These are phyloP conservation scores for Drosophila falleni DNA, from an alignment of 2,888 invertebrate species.

Conservation along the genomic window DNA sequence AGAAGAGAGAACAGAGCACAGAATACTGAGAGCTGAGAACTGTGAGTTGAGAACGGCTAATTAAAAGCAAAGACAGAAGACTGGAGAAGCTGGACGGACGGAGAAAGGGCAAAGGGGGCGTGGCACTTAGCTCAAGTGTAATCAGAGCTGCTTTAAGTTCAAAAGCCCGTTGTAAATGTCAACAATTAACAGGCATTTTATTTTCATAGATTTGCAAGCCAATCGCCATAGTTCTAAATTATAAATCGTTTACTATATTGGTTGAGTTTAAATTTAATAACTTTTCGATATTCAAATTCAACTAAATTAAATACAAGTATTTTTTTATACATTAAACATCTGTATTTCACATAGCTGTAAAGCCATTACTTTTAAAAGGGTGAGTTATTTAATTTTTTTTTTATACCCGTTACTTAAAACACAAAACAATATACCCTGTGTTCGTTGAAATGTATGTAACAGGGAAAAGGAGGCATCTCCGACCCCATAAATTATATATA, in stretches of 20 bases:
- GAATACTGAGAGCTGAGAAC: constrained; percentile 2
- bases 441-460: too few relatives aligned
- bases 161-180: constrained; percentile 12
- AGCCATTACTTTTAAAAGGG: too few relatives aligned
- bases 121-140: constrained; percentile 60
- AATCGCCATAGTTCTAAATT: not conserved
- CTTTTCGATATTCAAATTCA: not conserved
- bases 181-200: constrained; percentile 21
- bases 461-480: too few relatives aligned
- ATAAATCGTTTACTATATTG: not conserved
- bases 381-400: too few relatives aligned
- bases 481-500: too few relatives aligned
- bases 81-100: constrained; percentile 9
- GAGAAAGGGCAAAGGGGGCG: constrained; percentile 18
- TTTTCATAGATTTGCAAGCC: not conserved
- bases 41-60: constrained; percentile 50
- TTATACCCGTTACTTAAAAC: too few relatives aligned
- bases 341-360: too few relatives aligned
- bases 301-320: too few relatives aligned
- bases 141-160: constrained; percentile 66
- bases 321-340: too few relatives aligned
- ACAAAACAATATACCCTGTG: too few relatives aligned
- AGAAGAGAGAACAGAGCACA: not conserved
- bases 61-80: constrained; percentile 74
- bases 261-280: not conserved